Base-by-base conservation (phyloP, 2,797 vertebrate species). In the Iguana delicatissima region DNA sequence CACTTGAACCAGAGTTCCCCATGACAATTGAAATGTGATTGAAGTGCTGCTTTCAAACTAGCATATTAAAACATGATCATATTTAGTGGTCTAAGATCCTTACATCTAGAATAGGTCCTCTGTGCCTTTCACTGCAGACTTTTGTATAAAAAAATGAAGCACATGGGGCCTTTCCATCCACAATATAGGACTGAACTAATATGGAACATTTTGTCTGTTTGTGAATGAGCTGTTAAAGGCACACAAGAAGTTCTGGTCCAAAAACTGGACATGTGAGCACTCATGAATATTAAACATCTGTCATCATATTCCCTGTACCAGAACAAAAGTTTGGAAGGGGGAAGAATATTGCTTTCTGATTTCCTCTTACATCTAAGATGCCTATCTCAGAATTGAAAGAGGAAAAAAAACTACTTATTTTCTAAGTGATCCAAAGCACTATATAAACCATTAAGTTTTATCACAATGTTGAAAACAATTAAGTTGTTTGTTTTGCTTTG, bases 321-420 rank as follows among this genome's bases (percentile, higher is more conserved):
- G 38, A 84, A 79, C 46, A 46, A 79, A 42, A 9, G 79, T 13
- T 38, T 50, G 42, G 22, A 22, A 1, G 16, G 38, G 4, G 3
- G 29, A 26, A 32, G 13, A 2, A 32, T 69, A 32, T 52, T 67
- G 6, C n/a, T 38, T 89, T 52, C 14, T 76, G 4, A n/a, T 83
- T 73, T 89, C 59, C 13, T 79, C n/a, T 67, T n/a, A 38, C 86
- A 50, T 14, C 38, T 86, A 73, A 86, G 38, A 64, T 74, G 38
- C 8, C 42, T 59, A 86, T 73, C 10, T 81, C 52, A 85, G 24
- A 77, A 24, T 84, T 26, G 62, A 62, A 84, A 67, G 9, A 46
- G 42, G 12, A 13, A 84, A 80, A 3, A 91, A 18, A 20, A 3
- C 9, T 84, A 93, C 92, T 93, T 93, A 82, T 96, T 94, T 94